Evolutionary conservation across 2,797 vertebrate genomes (phyloP).

Genomic region (Galago senegalensis): DNA sequence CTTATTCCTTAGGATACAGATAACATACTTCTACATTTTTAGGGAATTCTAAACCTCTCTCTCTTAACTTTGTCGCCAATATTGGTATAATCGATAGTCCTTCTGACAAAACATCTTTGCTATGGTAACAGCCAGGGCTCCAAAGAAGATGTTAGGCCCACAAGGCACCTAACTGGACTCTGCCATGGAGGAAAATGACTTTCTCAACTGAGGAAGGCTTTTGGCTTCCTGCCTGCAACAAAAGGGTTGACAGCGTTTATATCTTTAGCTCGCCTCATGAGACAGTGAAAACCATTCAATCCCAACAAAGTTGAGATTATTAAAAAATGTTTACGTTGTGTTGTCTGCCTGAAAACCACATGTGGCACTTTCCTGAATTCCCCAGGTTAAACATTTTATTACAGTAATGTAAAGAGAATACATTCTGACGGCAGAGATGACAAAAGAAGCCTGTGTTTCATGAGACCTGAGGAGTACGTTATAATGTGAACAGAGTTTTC

Average conservation of each 20-base stretch:
- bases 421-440: conserved; percentile 46
- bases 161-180: conserved; percentile 47
- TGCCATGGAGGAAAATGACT: conserved; percentile 59
- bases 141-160: conserved; percentile 60
- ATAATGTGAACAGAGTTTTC: conserved; percentile 48
- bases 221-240: conserved; percentile 36
- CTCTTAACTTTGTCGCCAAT: conserved; percentile 49
- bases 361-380: conserved; percentile 13
- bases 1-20: conserved; percentile 29
- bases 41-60: conserved; percentile 15
- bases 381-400: conserved; percentile 31
- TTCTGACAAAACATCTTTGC: conserved; percentile 64
- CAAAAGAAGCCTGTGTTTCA: background rate
- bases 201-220: conserved; percentile 67
- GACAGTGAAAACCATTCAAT: background rate
- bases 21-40: background rate
- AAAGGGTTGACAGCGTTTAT: background rate
- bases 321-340: background rate
- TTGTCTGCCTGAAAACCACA: conserved; percentile 32
- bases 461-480: background rate
- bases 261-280: background rate
- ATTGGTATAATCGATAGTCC: conserved; percentile 42
- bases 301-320: background rate
- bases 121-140: conserved; percentile 22
- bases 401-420: background rate